Evolutionary conservation across 2,888 invertebrate species (phyloP).

Genomic region (Cacoxenus indagator): DNA sequence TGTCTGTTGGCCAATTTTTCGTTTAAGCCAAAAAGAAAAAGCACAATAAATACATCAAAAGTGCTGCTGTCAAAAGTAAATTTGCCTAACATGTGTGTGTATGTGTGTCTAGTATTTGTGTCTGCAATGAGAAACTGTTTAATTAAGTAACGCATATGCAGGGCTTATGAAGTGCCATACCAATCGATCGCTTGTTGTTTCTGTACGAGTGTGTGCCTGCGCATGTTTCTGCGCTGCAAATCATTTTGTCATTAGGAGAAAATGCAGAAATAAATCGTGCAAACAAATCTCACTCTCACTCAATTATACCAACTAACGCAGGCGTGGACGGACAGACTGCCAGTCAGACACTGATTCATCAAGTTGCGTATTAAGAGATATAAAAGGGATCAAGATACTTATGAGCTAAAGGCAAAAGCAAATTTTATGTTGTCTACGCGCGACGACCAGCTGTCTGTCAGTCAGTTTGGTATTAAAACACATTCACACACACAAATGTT

Average conservation of each 20-base stretch:
- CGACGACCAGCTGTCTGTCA: slow-evolving; percentile 11
- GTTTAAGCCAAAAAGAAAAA: background rate
- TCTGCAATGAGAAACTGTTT: background rate
- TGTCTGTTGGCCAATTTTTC: too few relatives aligned
- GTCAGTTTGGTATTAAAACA: background rate
- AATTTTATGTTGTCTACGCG: background rate
- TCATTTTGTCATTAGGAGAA: slow-evolving; percentile 11
- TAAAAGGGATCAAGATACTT: slow-evolving; percentile 17
- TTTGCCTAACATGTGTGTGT: background rate
- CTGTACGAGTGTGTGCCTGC: background rate
- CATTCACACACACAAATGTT: background rate
- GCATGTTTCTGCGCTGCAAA: background rate
- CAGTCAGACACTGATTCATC: background rate
- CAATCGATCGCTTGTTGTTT: background rate
- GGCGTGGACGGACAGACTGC: background rate
- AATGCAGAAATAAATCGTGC: background rate
- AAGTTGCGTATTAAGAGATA: background rate
- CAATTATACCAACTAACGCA: background rate
- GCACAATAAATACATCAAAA: background rate
- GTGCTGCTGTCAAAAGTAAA: background rate
- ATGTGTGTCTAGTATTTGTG: background rate
- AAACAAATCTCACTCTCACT: background rate
- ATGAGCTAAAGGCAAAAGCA: background rate
- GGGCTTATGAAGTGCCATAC: background rate
- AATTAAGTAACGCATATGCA: slow-evolving; percentile 1